Percentiles rank a stretch among this genome's conserved stretches.
Evolutionary conservation across 1,140 invertebrate genomes (phyloP).

Genomic region (silkworm (Bombyx mori)): ASM3026992v2 NC_085114.1:4596001-4596500

Average conservation of each 20-base stretch:
- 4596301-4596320: constrained; percentile 78
- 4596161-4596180: constrained; percentile 59
- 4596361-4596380: constrained; percentile 23
- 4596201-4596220: constrained; percentile 46
- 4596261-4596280: constrained; percentile 72
- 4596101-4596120: background rate
- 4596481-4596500: too few species aligned
- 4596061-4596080: too few species aligned
- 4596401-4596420: background rate
- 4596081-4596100: too few species aligned
- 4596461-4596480: too few species aligned
- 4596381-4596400: constrained; percentile 1
- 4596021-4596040: too few species aligned
- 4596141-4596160: constrained; percentile 65
- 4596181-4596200: constrained; percentile 69
- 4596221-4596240: constrained; percentile 46
- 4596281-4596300: constrained; percentile 87
- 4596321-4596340: constrained; percentile 63
- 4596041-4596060: too few species aligned
- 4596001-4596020: too few species aligned
- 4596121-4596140: constrained; percentile 53
- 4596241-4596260: constrained; percentile 46
- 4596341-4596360: constrained; percentile 55
- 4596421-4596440: too few species aligned
- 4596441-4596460: too few species aligned